Evolutionary conservation across 2,113 vertebrate genomes (phyloP).

Genomic region (Psittacula cyanocephala): DNA sequence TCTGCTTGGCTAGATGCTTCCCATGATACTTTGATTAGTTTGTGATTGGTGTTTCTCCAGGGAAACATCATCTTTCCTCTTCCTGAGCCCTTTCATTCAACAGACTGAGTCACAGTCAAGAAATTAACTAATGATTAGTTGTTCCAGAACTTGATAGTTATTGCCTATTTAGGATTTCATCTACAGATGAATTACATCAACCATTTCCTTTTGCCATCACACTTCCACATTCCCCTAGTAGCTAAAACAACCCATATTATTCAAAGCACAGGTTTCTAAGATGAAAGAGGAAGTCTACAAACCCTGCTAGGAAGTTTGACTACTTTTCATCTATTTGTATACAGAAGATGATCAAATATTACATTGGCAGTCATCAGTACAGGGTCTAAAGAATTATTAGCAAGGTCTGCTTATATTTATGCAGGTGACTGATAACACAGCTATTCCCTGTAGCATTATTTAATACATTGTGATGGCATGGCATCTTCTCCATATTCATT

Average conservation of each 20-base stretch:
- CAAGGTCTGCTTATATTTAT: not conserved
- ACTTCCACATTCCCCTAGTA: not conserved
- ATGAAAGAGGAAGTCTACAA: not conserved
- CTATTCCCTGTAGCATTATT: not conserved
- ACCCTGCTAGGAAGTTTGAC: not conserved
- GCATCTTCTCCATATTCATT: not conserved
- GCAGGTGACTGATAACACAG: not conserved
- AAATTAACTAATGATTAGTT: conserved; percentile 40
- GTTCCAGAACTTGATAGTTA: not conserved
- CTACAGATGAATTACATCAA: conserved; percentile 6
- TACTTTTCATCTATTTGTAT: not conserved
- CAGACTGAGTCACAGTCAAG: not conserved
- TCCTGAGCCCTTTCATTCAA: not conserved
- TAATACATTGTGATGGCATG: not conserved
- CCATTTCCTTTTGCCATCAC: not conserved
- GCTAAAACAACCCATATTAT: not conserved
- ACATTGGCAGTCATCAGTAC: not conserved
- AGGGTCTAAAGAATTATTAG: not conserved
- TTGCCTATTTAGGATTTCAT: not conserved
- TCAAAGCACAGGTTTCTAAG: not conserved
- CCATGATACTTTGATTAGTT: not conserved
- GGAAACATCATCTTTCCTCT: conserved; percentile 10
- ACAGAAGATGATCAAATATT: not conserved
- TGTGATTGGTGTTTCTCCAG: conserved; percentile 15
- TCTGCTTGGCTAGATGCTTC: conserved; percentile 16